A percentile compares a stretch with the other conserved stretches of the same genome.
Conservation (phyloP, 2,888 invertebrate species). For the Caenorhabditis zanzibari region DNA sequence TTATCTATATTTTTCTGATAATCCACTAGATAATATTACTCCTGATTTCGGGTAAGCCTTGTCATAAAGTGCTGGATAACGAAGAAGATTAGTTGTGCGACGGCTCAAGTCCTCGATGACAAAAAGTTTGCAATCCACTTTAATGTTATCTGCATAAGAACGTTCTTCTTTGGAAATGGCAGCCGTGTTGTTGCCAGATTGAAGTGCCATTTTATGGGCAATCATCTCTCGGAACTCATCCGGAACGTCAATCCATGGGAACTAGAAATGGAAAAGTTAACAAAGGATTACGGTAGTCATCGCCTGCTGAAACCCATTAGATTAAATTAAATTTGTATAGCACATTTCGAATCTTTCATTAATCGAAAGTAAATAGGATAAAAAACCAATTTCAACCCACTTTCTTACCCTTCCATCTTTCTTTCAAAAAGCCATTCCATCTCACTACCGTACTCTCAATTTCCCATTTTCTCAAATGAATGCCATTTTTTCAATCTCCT, state of each 20-base stretch:
- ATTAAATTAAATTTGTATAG: too few species aligned
- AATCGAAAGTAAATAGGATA: too few species aligned
- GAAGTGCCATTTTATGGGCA: conserved; percentile 43
- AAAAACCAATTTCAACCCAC: too few species aligned
- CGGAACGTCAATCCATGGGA: conserved; percentile 30
- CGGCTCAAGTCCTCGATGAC: conserved; percentile 42
- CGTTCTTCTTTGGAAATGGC: conserved; percentile 45
- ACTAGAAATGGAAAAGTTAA: not conserved
- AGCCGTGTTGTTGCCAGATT: conserved; percentile 26
- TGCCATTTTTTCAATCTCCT: conserved; percentile 27
- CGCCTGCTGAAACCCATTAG: too few species aligned
- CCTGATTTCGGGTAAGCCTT: conserved; percentile 21
- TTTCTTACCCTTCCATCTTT: not conserved
- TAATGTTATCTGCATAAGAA: conserved; percentile 21
- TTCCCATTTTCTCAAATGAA: conserved; percentile 7
- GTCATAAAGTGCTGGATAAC: conserved; percentile 40
- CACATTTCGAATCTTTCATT: too few species aligned
- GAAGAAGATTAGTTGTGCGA: conserved; percentile 23
- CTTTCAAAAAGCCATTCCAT: not conserved
- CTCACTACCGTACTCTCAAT: conserved; percentile 20
- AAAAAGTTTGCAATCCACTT: conserved; percentile 44
- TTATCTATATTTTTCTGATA: not conserved
- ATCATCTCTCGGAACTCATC: conserved; percentile 17
- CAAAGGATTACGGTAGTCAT: not conserved
- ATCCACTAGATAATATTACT: not conserved